Evolutionary conservation across 2,113 vertebrate genomes (phyloP).

Genomic region (Chaetodon trifascialis): DNA sequence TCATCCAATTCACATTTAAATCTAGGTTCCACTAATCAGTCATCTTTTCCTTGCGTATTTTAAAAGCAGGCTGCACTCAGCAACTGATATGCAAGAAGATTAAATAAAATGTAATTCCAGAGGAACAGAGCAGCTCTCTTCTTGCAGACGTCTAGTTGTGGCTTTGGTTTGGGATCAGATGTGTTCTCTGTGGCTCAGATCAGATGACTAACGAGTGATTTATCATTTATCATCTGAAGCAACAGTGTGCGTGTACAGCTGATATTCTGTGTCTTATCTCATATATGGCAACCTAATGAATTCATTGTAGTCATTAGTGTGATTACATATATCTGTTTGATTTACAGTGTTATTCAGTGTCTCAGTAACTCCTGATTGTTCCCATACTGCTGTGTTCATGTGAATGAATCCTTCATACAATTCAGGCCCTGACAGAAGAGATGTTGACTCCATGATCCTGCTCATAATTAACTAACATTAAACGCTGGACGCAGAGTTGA

Average conservation of each 20-base stretch:
- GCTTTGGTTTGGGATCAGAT: constrained; percentile 31
- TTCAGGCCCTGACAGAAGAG: neutral
- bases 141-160: neutral
- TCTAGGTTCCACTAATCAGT: constrained; percentile 3
- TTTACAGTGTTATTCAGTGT: constrained; percentile 14
- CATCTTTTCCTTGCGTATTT: neutral
- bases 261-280: neutral
- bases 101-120: constrained; percentile 4
- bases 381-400: neutral
- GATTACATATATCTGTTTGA: neutral
- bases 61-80: constrained; percentile 2
- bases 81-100: constrained; percentile 9
- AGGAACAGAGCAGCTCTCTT: neutral
- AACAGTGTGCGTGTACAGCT: neutral
- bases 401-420: neutral
- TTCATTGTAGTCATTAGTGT: neutral
- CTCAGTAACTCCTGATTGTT: constrained; percentile 2
- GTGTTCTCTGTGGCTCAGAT: neutral
- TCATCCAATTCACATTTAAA: neutral
- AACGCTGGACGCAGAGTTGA: constrained; percentile 4
- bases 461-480: constrained; percentile 23
- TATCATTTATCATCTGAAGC: neutral
- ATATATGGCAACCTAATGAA: neutral
- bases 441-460: neutral
- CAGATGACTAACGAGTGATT: constrained; percentile 1